Evolutionary conservation across 53 echinoderm and acorn worm genomes (phyloP), one percentile per base, ranked within the genome.

Genomic region (Henricia sp.): DNA sequence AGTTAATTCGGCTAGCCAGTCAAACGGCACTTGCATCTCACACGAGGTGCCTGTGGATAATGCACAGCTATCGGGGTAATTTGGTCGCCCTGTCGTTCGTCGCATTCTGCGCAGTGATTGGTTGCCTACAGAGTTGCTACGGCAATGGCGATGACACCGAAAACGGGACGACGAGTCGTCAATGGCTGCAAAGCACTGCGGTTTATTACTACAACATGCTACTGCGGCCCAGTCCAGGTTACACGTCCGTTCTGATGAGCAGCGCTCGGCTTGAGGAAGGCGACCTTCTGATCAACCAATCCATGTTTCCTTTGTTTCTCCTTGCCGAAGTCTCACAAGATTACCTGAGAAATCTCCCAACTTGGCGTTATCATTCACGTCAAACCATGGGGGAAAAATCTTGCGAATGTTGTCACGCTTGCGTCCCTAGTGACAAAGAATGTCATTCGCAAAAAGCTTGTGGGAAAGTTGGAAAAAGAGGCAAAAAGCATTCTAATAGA

Each of bases 271-370:
- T 90, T 29, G 89, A 92, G 37, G 92, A 92, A 64, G 94, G 94
- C 4, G 62, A 80, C 4, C 80, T 42, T 33, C 14, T 93, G 51
- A 85, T 97, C 21, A 84, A 88, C 35, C 90, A 82, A 21, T 74
- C 89, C 74, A 82, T 86, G 25, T 83, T 83, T 19, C 97, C 97
- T 19, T 90, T 97, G 13, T 97, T 94, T 90, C 71, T 97, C 40
- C 90, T 92, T 30, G 91, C 94, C 4, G 63, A 80, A 32, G 33
- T 30, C 46, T 64, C 77, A 8, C 78, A 78, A n/a, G 87, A 94
- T 57, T 97, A 97, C 75, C 88, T 97, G 67, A 85, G 87, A 3
- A 77, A 92, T 65, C 84, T 97, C 21, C 88, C 88, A 21, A 89
- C 85, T 3, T 97, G 97, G 97, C 72, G 72, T 8, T 64, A 64